Base-by-base conservation (phyloP, 2,113 vertebrate genomes). In the Fulica atra region DNA sequence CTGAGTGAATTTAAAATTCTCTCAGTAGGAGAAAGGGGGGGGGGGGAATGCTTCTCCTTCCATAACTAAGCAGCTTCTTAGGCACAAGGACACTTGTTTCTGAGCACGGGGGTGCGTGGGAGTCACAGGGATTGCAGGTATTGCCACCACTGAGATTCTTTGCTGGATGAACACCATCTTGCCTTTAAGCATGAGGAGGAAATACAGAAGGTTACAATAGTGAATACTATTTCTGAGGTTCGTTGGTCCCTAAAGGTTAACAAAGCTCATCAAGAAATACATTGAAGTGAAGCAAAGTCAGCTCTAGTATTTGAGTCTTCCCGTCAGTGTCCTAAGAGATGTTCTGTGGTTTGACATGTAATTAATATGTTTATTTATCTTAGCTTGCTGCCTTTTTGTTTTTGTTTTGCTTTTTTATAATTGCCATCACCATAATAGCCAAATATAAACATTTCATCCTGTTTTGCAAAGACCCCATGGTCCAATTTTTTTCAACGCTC, bases 361-460 rank as follows among this genome's bases (percentile, higher is more conserved):
- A 96, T 96, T 96, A 93, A 95, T 96, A 81, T 40, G 63, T 89
- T 96, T 96, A 81, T 97, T 87, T 96, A 72, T 94, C 33, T 73
- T 95, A 44, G 59, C 20, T 87, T 69, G 33, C 7, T 53, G 51
- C 14, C 15, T 53, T 28, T 28, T 28, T 51, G 16, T 33, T 54
- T 72, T 65, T 70, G 18, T 40, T 56, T 50, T 51, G 25, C 20
- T 38, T 88, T 70, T 57, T 48, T 64, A 38, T 31, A 48, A 19
- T 17, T 25, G 36, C 63, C 79, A 57, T 89, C 56, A 40, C 38
- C 21, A 61, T 77, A 64, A 82, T 90, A 88, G 18, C 81, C 65
- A 89, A 88, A 88, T 60, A 95, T 72, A 93, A 96, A 88, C 79
- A 93, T 68, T 77, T 93, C 35, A 81, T 87, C 73, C 84, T 71